Conservation (phyloP, 2,888 invertebrate genomes). For the Nephrotoma flavescens region DNA sequence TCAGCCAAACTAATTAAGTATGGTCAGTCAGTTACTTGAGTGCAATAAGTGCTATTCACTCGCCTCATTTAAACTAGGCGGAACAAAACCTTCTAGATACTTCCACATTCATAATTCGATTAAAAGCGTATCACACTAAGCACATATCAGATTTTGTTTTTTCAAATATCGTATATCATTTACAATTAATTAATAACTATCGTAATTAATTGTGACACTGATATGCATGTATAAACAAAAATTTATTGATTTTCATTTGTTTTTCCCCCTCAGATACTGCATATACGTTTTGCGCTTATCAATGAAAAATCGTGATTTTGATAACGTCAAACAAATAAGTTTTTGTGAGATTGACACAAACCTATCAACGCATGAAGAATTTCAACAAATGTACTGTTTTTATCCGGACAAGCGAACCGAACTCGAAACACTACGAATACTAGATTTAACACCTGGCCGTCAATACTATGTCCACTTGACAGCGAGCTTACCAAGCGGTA, state of each 20-base stretch:
- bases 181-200: background rate
- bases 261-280: conserved; percentile 22
- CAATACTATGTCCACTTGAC: conserved; percentile 43
- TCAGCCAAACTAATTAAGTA: too few species aligned
- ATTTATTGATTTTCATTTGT: background rate
- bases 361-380: conserved; percentile 24
- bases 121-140: background rate
- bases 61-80: too few species aligned
- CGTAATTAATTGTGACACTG: background rate
- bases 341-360: conserved; percentile 28
- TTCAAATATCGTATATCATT: background rate
- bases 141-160: background rate
- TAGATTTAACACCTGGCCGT: conserved; percentile 36
- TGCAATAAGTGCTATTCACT: too few species aligned
- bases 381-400: conserved; percentile 25
- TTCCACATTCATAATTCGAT: background rate
- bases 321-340: conserved; percentile 24
- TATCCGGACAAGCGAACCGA: conserved; percentile 23
- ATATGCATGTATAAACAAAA: background rate
- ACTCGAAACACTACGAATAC: conserved; percentile 34
- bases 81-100: background rate
- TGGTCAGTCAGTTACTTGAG: too few species aligned
- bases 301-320: conserved; percentile 26
- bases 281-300: conserved; percentile 29
- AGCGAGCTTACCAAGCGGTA: conserved; percentile 38